Conservation (phyloP, 2,888 invertebrate genomes). For the Copidosoma aretas region DNA sequence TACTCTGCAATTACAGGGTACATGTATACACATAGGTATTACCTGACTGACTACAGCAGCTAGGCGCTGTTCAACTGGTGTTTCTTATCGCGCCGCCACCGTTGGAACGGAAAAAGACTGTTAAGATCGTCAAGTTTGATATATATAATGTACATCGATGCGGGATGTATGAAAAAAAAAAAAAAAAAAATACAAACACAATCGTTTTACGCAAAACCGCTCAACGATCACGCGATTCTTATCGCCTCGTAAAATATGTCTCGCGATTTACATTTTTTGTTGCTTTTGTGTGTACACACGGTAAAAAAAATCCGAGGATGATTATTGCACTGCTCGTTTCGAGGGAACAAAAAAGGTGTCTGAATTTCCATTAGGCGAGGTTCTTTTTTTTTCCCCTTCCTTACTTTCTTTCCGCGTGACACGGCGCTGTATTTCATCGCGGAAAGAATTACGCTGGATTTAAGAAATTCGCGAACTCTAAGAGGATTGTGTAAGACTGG, state of each 20-base stretch:
- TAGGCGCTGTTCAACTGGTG: constrained; percentile 36
- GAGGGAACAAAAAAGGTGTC: too few relatives aligned
- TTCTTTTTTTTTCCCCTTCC: not conserved
- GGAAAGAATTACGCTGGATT: constrained; percentile 25
- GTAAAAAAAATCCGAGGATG: too few relatives aligned
- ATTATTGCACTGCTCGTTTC: too few relatives aligned
- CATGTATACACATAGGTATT: too few relatives aligned
- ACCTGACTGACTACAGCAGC: too few relatives aligned
- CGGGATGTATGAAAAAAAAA: too few relatives aligned
- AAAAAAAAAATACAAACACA: too few relatives aligned
- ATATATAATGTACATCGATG: too few relatives aligned
- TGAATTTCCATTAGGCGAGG: too few relatives aligned
- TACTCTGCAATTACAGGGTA: constrained; percentile 37
- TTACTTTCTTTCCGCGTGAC: constrained; percentile 19
- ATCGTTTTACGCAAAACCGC: too few relatives aligned
- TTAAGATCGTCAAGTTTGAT: constrained; percentile 35
- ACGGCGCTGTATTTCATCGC: constrained; percentile 19
- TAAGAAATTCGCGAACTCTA: constrained; percentile 27
- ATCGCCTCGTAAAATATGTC: constrained; percentile 10
- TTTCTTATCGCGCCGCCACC: constrained; percentile 28
- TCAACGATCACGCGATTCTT: too few relatives aligned
- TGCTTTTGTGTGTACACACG: not conserved
- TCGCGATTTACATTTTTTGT: not conserved
- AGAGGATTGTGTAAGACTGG: constrained; percentile 32
- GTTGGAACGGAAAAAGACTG: constrained; percentile 36